Base-by-base conservation (phyloP, 2,888 invertebrate genomes). In the Eilema depressum region DNA sequence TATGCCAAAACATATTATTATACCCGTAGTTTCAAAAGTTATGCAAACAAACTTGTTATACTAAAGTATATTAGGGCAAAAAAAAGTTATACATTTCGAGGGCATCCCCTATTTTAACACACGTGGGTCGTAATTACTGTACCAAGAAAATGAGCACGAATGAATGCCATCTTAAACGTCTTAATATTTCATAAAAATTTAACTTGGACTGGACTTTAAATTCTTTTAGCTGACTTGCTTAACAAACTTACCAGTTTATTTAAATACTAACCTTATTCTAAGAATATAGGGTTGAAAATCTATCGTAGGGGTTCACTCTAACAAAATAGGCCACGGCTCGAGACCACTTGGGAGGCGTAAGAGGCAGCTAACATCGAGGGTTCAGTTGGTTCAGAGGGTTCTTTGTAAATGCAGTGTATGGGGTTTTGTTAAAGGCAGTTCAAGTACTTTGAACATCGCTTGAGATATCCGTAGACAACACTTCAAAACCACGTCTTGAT, bases 291-390 rank as follows among this genome's bases (percentile, higher is more conserved):
- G 86, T 80, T 63, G 63, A 73, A 47, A 84, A 75, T 86, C n/a
- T 61, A 74, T 75, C 78, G 75, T 3, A 20, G 37, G 26, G 8
- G 20, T 41, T 61, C 68, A 72, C 80, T 83, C 83, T 88, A 85
- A 83, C 85, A 86, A 91, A 88, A 89, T 90, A 90, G 91, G 91
- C 81, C 91, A 89, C 75, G 76, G 67, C 78, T 83, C 71, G 70
- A 85, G 84, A 75, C 68, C 83, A 69, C 86, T 87, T 76, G 77
- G 74, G 77, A 69, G 73, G 79, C 79, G 69, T 80, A 80, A 86
- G 87, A 79, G 86, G 80, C 76, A 73, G 81, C 86, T 84, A 84
- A 83, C 83, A 84, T 89, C 83, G 82, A 81, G 84, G 78, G 83
- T 83, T 75, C 73, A 74, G 71, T 75, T 81, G 85, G 87, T 80